Evolutionary conservation across 2,113 vertebrate genomes (phyloP).

Genomic region (Salvelinus sp.): DNA sequence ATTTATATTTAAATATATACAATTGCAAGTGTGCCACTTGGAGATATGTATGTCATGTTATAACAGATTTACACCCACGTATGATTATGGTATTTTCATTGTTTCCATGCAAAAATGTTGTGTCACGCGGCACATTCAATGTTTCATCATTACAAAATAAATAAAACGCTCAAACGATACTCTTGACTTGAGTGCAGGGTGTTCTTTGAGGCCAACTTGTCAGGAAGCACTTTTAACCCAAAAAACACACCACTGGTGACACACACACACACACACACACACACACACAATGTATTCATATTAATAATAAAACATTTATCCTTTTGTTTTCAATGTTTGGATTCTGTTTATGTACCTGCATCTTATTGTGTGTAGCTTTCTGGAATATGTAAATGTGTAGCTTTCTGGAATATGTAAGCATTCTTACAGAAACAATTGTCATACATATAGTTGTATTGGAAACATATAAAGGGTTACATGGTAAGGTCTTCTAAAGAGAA

Average conservation of each 20-base stretch:
- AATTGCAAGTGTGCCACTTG: constrained; percentile 72
- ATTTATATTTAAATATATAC: constrained; percentile 64
- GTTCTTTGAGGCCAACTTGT: constrained; percentile 35
- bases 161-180: constrained; percentile 64
- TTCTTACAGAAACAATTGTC: constrained; percentile 46
- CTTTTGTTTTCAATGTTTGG: constrained; percentile 39
- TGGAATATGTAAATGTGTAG: constrained; percentile 56
- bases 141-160: constrained; percentile 72
- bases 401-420: constrained; percentile 53
- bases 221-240: constrained; percentile 14
- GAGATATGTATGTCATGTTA: constrained; percentile 73
- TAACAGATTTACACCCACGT: constrained; percentile 72
- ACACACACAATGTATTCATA: too few species aligned
- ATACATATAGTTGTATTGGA: constrained; percentile 58
- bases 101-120: constrained; percentile 73
- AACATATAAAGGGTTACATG: constrained; percentile 60
- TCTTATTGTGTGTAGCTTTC: constrained; percentile 48
- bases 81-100: constrained; percentile 71
- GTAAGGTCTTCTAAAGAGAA: constrained; percentile 48
- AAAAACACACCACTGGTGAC: constrained; percentile 13
- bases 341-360: constrained; percentile 49
- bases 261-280: too few species aligned
- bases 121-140: constrained; percentile 71
- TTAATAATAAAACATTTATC: constrained; percentile 19
- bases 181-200: constrained; percentile 37